phyloP scores from a whole-genome alignment of 92 coral and sea anemone genomes.

The Bergia sp. region DNA sequence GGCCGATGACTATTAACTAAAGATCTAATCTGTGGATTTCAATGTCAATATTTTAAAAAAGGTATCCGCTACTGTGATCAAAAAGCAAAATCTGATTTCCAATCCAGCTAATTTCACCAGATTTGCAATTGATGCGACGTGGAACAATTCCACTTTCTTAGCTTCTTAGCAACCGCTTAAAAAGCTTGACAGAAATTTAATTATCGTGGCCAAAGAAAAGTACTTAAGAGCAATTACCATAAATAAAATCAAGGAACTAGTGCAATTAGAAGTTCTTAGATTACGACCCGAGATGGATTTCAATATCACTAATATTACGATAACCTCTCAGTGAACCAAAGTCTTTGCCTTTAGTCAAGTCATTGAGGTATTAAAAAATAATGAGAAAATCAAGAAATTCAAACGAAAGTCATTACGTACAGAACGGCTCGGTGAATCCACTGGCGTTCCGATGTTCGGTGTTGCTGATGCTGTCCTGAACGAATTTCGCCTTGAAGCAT shows the following conservation, averaged over 20 bases:
- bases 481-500: constrained; percentile 76
- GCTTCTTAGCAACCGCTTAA: constrained; percentile 42
- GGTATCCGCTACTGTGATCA: neutral
- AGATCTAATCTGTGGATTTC: neutral
- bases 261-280: neutral
- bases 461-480: constrained; percentile 65
- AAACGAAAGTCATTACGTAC: constrained; percentile 65
- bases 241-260: neutral
- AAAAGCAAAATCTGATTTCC: neutral
- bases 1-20: neutral
- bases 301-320: neutral
- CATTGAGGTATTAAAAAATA: constrained; percentile 46
- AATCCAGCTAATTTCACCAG: neutral
- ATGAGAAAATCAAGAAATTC: constrained; percentile 41
- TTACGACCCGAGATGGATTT: neutral
- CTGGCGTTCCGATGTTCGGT: constrained; percentile 61
- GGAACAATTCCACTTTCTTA: constrained; percentile 5
- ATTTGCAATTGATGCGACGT: constrained; percentile 4
- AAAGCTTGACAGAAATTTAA: neutral
- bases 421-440: constrained; percentile 66
- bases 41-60: neutral
- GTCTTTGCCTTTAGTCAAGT: constrained; percentile 23
- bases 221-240: neutral
- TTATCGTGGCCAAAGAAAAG: neutral
- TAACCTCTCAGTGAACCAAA: constrained; percentile 15